A percentile compares a stretch with the other conserved stretches of the same genome.
phyloP scores from a whole-genome alignment of 2,888 invertebrate species.

The Cheilosia soror region DNA sequence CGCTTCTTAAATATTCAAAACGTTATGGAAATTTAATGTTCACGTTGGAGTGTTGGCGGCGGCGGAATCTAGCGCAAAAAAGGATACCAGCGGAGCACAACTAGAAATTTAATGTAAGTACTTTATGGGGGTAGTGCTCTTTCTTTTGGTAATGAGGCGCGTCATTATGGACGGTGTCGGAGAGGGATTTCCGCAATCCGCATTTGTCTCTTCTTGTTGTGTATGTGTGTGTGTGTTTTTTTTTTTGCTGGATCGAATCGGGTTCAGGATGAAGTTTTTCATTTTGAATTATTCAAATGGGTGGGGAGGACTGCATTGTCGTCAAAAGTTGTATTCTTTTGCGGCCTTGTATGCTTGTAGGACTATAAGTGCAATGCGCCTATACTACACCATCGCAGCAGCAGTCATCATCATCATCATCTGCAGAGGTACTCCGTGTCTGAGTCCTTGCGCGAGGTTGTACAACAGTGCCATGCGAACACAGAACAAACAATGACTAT shows the following conservation, averaged over 20 bases:
- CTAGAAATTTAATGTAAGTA: slow-evolving; percentile 75
- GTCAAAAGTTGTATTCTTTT: slow-evolving; percentile 57
- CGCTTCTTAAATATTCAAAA: slow-evolving; percentile 70
- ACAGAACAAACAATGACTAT: slow-evolving; percentile 69
- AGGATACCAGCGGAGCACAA: slow-evolving; percentile 68
- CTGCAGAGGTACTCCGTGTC: slow-evolving; percentile 62
- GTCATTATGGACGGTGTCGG: slow-evolving; percentile 45
- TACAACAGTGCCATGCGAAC: slow-evolving; percentile 37
- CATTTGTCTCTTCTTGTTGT: slow-evolving; percentile 44
- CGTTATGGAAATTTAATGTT: slow-evolving; percentile 75
- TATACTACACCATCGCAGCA: slow-evolving; percentile 45
- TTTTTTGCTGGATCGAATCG: slow-evolving; percentile 38
- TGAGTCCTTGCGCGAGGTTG: slow-evolving; percentile 69
- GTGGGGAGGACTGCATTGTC: slow-evolving; percentile 56
- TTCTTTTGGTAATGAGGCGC: slow-evolving; percentile 32
- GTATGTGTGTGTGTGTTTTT: slow-evolving; percentile 16
- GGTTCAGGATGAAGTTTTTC: slow-evolving; percentile 60
- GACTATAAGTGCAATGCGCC: slow-evolving; percentile 67
- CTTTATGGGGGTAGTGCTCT: slow-evolving; percentile 34
- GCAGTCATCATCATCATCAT: slow-evolving; percentile 34
- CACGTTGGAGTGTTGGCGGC: slow-evolving; percentile 65
- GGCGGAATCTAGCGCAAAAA: slow-evolving; percentile 54
- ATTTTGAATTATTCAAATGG: slow-evolving; percentile 63
- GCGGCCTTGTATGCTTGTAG: slow-evolving; percentile 54
- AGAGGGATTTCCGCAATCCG: slow-evolving; percentile 54